These are phyloP conservation scores for Tenrec ecaudatus DNA, from an alignment of 2,113 vertebrate genomes.

Conservation along the genomic window DNA sequence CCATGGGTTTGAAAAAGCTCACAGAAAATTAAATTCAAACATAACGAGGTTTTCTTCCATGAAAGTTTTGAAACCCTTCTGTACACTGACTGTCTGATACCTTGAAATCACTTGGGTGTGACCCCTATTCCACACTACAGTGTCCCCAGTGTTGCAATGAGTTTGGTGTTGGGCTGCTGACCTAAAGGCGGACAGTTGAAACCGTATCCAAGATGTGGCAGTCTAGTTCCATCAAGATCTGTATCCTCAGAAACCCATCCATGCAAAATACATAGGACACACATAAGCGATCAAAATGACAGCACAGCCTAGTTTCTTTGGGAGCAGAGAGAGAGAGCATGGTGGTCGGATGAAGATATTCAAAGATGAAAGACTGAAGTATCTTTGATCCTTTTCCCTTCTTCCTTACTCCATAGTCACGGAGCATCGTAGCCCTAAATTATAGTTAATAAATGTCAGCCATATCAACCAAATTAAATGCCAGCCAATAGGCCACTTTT, in stretches of 20 bases:
- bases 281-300: background rate
- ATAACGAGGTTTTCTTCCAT: too few relatives aligned
- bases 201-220: too few relatives aligned
- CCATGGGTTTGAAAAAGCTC: background rate
- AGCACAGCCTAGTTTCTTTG: background rate
- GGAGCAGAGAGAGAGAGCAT: too few relatives aligned
- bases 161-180: too few relatives aligned
- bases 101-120: background rate
- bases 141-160: too few relatives aligned
- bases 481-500: too few relatives aligned
- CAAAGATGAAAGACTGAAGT: background rate
- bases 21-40: too few relatives aligned
- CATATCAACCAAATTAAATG: rapidly evolving
- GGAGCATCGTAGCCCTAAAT: rapidly evolving
- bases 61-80: too few relatives aligned
- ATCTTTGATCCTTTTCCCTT: background rate
- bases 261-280: background rate
- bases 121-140: too few relatives aligned
- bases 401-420: background rate
- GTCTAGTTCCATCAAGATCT: too few relatives aligned
- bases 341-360: background rate
- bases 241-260: too few relatives aligned
- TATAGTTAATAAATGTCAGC: rapidly evolving
- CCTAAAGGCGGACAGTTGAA: too few relatives aligned
- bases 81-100: background rate